These are phyloP conservation scores for Epinotia brunnichana DNA, from an alignment of 2,888 invertebrate genomes.

Conservation along the genomic window DNA sequence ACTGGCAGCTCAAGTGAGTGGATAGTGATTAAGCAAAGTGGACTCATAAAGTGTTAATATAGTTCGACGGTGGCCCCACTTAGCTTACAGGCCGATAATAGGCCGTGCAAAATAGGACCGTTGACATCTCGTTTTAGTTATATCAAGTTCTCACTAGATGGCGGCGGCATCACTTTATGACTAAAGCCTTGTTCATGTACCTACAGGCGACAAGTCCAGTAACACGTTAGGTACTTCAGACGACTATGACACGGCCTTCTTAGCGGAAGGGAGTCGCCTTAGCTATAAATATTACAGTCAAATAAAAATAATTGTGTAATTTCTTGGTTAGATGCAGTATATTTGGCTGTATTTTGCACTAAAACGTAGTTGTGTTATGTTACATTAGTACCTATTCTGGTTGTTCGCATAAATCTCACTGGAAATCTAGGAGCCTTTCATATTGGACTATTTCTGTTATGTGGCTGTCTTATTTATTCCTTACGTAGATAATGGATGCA, in stretches of 20 bases:
- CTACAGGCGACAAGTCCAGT: no score
- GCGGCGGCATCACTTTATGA: background rate
- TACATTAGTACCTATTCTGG: background rate
- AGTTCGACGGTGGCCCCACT: slow-evolving; percentile 46
- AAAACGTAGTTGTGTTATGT: background rate
- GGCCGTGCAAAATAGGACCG: background rate
- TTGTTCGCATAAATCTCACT: background rate
- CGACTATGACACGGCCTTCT: no score
- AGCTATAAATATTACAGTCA: no score
- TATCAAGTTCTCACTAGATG: slow-evolving; percentile 1
- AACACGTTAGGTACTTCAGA: no score
- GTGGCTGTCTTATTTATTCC: background rate
- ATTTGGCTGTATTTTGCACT: background rate
- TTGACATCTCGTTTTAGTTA: background rate
- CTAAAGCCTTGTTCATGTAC: background rate
- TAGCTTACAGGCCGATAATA: slow-evolving; percentile 54
- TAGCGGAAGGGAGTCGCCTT: no score
- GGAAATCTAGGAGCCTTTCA: background rate
- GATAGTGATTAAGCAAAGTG: slow-evolving; percentile 57
- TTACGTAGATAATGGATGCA: background rate
- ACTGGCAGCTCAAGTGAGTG: slow-evolving; percentile 52
- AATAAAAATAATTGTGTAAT: no score
- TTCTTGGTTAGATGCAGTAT: no score
- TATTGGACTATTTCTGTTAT: background rate
- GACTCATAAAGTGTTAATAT: slow-evolving; percentile 57